These are phyloP conservation scores for Cephus rjabovi DNA, from an alignment of 2,888 invertebrate species.

Conservation along the genomic window DNA sequence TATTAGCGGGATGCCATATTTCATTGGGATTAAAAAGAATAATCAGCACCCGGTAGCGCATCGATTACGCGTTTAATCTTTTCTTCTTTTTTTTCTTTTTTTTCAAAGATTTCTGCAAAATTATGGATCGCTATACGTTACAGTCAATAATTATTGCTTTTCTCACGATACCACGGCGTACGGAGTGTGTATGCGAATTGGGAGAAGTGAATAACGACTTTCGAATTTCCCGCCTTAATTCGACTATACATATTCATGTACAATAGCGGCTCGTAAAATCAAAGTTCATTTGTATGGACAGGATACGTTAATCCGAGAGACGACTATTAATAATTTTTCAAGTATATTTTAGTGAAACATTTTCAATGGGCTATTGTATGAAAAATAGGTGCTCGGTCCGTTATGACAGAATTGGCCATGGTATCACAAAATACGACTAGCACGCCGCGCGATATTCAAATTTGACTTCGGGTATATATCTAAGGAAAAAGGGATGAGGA, in stretches of 20 bases:
- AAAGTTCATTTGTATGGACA: not conserved
- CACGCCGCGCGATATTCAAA: not conserved
- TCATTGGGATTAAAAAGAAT: conserved; percentile 1
- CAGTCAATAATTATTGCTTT: conserved; percentile 22
- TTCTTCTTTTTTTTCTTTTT: not conserved
- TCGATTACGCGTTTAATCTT: not conserved
- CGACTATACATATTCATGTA: not conserved
- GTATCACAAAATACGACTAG: not conserved
- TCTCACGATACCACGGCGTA: conserved; percentile 8
- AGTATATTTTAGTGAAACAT: not conserved
- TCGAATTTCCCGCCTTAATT: not conserved
- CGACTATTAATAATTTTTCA: not conserved
- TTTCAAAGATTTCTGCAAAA: not conserved
- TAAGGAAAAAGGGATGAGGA: not conserved
- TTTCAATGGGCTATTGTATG: not conserved
- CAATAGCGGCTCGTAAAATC: not conserved
- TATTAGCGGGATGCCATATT: conserved; percentile 7
- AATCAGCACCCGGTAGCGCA: not conserved
- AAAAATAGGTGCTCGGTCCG: not conserved
- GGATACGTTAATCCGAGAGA: not conserved
- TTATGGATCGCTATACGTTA: not conserved
- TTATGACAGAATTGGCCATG: not conserved
- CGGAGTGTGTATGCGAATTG: not conserved
- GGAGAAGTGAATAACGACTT: not conserved
- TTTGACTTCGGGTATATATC: not conserved